Percentiles rank a stretch among this genome's conserved stretches.
These are phyloP conservation scores for Dicyrtoma fusca DNA, from an alignment of 2,888 invertebrate genomes.

Conservation along the genomic window DNA sequence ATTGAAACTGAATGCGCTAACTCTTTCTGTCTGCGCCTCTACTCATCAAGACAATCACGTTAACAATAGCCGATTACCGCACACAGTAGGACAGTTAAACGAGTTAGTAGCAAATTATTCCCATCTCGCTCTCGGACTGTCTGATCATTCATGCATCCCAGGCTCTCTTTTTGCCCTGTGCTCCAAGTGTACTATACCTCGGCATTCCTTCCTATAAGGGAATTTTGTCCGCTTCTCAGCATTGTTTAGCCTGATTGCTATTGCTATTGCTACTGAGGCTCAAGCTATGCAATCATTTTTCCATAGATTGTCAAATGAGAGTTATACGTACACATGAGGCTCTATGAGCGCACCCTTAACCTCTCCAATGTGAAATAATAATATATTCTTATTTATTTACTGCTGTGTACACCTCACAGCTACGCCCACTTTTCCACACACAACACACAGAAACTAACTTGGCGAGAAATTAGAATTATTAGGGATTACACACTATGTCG, in stretches of 20 bases:
- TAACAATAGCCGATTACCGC: no score
- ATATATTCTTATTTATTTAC: neutral
- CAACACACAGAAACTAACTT: neutral
- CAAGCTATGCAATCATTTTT: neutral
- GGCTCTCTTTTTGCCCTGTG: no score
- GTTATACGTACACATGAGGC: neutral
- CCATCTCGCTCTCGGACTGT: neutral
- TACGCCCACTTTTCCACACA: neutral
- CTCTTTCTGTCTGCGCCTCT: no score
- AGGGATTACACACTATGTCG: neutral
- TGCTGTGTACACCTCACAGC: neutral
- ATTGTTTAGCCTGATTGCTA: neutral
- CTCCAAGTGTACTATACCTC: no score
- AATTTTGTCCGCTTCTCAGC: no score
- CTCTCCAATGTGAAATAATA: conserved; percentile 8
- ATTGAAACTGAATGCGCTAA: no score
- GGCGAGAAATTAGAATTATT: neutral
- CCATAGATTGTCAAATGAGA: neutral
- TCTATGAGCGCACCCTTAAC: conserved; percentile 26
- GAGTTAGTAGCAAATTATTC: conserved; percentile 19
- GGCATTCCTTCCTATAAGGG: no score
- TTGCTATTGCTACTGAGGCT: neutral
- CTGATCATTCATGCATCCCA: no score
- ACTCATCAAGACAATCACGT: no score
- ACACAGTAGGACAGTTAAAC: neutral